phyloP scores from a whole-genome alignment of 2,113 vertebrate species.

The human (Homo sapiens) region DNA sequence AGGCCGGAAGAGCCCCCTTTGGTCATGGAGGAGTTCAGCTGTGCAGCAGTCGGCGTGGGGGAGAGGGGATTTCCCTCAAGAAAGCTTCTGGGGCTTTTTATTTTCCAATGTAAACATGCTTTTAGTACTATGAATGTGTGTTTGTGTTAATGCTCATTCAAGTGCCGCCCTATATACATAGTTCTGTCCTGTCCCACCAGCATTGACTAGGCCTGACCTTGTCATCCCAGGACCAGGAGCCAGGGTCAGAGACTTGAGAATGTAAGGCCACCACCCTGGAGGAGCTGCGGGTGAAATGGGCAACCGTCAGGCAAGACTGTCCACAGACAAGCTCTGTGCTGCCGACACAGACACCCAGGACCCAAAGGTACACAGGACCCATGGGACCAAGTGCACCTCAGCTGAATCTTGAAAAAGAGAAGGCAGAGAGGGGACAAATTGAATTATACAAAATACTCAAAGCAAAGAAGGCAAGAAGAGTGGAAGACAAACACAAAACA shows the following conservation, averaged over 20 bases:
- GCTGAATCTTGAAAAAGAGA: neutral
- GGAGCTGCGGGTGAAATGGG: neutral
- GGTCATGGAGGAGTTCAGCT: rapidly evolving
- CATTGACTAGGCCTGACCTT: neutral
- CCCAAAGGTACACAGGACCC: neutral
- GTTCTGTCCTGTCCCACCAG: neutral
- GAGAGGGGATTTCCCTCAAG: neutral
- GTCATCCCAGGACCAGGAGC: neutral
- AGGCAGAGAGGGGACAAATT: neutral
- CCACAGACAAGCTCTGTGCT: neutral
- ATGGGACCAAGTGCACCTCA: neutral
- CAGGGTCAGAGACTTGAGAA: neutral
- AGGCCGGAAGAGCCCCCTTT: neutral
- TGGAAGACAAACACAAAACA: neutral
- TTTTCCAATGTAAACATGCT: neutral
- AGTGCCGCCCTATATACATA: no score
- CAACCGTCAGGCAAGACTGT: neutral
- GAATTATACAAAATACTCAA: neutral
- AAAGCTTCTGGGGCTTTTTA: neutral
- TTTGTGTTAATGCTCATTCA: neutral
- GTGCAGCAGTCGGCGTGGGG: neutral
- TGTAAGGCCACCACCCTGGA: neutral
- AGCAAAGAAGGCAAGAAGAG: neutral
- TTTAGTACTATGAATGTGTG: neutral
- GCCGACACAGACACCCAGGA: neutral